A percentile compares a stretch with the other conserved stretches of the same genome.
phyloP scores from a whole-genome alignment of 2,888 invertebrate species.

The Margaritifera margaritifera region DNA sequence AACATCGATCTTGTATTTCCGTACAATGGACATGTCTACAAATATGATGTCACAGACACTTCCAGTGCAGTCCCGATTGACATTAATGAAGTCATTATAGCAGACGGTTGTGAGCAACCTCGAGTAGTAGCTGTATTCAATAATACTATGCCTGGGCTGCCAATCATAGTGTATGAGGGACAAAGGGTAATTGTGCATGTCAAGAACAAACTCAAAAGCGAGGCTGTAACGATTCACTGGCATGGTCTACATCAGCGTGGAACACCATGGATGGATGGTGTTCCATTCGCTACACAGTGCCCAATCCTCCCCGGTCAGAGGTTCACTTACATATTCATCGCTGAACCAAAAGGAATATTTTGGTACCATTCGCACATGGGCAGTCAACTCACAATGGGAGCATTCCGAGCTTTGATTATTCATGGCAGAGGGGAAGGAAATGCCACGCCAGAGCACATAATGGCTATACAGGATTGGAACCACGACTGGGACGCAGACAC shows the following conservation, averaged over 20 bases:
- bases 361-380: slow-evolving; percentile 52
- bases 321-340: slow-evolving; percentile 45
- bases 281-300: slow-evolving; percentile 52
- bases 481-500: slow-evolving; percentile 35
- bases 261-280: slow-evolving; percentile 58
- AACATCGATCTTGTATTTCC: slow-evolving; percentile 38
- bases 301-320: slow-evolving; percentile 43
- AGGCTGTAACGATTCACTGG: slow-evolving; percentile 57
- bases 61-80: slow-evolving; percentile 29
- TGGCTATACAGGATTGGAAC: slow-evolving; percentile 49
- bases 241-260: slow-evolving; percentile 54
- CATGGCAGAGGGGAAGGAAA: slow-evolving; percentile 1
- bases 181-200: slow-evolving; percentile 56
- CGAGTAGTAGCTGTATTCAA: slow-evolving; percentile 56
- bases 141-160: slow-evolving; percentile 58
- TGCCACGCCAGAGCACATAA: slow-evolving; percentile 28
- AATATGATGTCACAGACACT: slow-evolving; percentile 45
- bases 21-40: slow-evolving; percentile 40
- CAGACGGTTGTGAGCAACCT: slow-evolving; percentile 50
- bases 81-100: slow-evolving; percentile 54
- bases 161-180: slow-evolving; percentile 59
- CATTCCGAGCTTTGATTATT: slow-evolving; percentile 43
- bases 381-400: slow-evolving; percentile 40
- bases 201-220: slow-evolving; percentile 42
- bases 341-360: slow-evolving; percentile 27